Percentiles rank a stretch among this genome's conserved stretches.
phyloP scores from a whole-genome alignment of 2,888 invertebrate species.

The Idaea straminata region DNA sequence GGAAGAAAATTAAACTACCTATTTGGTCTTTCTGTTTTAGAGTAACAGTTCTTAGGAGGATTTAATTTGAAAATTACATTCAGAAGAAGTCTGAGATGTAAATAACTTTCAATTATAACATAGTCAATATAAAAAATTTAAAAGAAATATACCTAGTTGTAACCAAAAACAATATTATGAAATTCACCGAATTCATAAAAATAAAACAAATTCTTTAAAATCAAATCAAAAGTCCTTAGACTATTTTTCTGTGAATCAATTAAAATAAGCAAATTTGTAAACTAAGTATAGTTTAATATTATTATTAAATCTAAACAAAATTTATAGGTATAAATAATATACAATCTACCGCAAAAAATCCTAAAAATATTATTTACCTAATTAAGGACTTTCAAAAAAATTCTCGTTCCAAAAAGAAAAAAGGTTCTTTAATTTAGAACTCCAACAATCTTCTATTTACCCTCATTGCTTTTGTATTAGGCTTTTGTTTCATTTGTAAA shows the following conservation, averaged over 20 bases:
- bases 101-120: too few species aligned
- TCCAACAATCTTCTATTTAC: background rate
- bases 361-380: background rate
- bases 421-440: constrained; percentile 4
- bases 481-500: constrained; percentile 6
- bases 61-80: background rate
- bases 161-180: too few species aligned
- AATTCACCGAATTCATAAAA: too few species aligned
- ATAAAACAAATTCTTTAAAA: too few species aligned
- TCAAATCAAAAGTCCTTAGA: too few species aligned
- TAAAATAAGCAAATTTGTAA: too few species aligned
- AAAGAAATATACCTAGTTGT: too few species aligned
- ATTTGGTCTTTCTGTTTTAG: background rate
- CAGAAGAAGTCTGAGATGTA: too few species aligned
- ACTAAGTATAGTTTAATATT: too few species aligned
- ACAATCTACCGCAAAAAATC: background rate
- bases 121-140: too few species aligned
- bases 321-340: background rate
- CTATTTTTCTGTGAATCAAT: too few species aligned
- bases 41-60: background rate
- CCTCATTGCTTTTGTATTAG: constrained; percentile 5
- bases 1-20: background rate
- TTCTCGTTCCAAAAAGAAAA: background rate
- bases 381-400: background rate
- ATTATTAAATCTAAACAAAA: background rate